Percentiles rank a stretch among this genome's conserved stretches.
Evolutionary conservation across 92 coral and sea anemone species (phyloP).

Genomic region (Epizoanthus rinbou): DNA sequence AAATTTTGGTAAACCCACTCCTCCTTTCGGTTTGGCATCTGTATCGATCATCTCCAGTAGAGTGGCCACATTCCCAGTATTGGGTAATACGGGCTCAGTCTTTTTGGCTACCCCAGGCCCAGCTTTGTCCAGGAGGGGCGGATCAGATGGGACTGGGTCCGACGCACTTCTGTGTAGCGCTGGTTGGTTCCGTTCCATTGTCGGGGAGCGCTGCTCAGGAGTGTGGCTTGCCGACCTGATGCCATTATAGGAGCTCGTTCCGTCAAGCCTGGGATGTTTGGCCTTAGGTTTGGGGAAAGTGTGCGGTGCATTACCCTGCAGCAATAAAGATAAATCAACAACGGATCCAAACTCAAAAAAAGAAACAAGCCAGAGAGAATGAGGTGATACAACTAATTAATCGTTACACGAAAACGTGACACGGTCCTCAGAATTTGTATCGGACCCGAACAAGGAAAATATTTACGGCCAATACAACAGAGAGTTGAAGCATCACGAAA

Average conservation of each 20-base stretch:
- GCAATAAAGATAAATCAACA: neutral
- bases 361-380: neutral
- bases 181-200: constrained; percentile 54
- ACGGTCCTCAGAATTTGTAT: no score
- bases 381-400: neutral
- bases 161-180: constrained; percentile 1
- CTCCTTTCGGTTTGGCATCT: constrained; percentile 65
- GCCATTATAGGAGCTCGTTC: constrained; percentile 65
- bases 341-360: neutral
- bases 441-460: no score
- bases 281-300: constrained; percentile 36
- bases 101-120: constrained; percentile 50
- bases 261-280: constrained; percentile 71
- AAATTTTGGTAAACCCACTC: constrained; percentile 57
- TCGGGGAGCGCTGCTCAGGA: constrained; percentile 64
- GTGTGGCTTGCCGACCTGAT: constrained; percentile 57
- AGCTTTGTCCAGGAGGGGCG: constrained; percentile 60
- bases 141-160: constrained; percentile 52
- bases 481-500: no score
- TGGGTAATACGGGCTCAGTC: constrained; percentile 46
- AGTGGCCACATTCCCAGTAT: constrained; percentile 48
- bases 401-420: neutral
- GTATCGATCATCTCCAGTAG: constrained; percentile 51
- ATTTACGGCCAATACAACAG: no score
- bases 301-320: constrained; percentile 16